Percentiles rank a stretch among this genome's conserved stretches.
These are phyloP conservation scores for Drosophila helvetica DNA, from an alignment of 2,888 invertebrate species.

Conservation along the genomic window DNA sequence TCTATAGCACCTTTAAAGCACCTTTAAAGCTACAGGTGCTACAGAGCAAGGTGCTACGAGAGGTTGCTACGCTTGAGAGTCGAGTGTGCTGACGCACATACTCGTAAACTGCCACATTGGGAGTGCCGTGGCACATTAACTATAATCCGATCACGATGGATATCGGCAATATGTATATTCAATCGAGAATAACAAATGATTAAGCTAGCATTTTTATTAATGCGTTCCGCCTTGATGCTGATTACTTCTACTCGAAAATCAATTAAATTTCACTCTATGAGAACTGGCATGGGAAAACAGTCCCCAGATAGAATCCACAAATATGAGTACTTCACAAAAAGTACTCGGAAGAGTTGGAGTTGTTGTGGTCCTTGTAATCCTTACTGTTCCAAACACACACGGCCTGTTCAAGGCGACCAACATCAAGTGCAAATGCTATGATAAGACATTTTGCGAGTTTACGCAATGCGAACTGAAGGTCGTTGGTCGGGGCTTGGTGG, in stretches of 20 bases:
- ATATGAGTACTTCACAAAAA: not conserved
- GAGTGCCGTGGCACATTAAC: too few species aligned
- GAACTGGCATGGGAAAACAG: not conserved
- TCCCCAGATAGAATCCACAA: not conserved
- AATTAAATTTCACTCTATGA: not conserved
- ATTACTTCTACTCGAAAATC: not conserved
- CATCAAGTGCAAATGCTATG: conserved; percentile 29
- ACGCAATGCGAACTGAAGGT: conserved; percentile 28
- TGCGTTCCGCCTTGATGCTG: not conserved
- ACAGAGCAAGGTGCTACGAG: too few species aligned
- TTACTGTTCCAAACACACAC: not conserved
- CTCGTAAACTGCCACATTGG: too few species aligned
- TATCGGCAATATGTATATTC: not conserved
- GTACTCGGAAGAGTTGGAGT: not conserved
- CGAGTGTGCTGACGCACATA: too few species aligned
- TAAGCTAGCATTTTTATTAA: not conserved
- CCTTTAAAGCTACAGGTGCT: too few species aligned
- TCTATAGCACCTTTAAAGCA: too few species aligned
- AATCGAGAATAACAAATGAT: not conserved
- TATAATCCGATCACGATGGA: not conserved
- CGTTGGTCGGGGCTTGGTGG: conserved; percentile 25
- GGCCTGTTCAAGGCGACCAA: conserved; percentile 26
- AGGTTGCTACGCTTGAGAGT: not conserved
- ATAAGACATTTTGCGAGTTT: conserved; percentile 12
- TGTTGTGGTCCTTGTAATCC: not conserved